Evolutionary conservation across 2,113 vertebrate species (phyloP).

Genomic region (Pogona vitticeps): DNA sequence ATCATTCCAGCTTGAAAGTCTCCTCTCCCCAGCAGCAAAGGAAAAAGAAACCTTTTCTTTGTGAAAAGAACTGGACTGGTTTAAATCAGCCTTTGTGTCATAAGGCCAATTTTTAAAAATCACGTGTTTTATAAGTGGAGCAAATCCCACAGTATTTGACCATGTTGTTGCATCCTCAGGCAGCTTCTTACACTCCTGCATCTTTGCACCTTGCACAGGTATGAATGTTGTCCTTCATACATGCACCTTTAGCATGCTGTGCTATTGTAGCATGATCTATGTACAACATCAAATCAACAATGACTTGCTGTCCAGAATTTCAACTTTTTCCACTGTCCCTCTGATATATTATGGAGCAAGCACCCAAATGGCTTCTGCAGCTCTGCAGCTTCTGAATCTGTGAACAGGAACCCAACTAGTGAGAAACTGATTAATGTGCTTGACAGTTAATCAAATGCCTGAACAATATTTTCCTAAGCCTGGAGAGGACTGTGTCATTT

Average conservation of each 20-base stretch:
- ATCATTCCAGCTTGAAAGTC: no score
- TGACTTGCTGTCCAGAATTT: no score
- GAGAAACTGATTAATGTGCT: conserved; percentile 22
- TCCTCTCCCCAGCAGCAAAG: no score
- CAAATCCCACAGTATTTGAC: no score
- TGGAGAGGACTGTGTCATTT: conserved; percentile 24
- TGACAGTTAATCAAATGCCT: conserved; percentile 47
- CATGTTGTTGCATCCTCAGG: neutral
- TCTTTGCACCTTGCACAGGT: neutral
- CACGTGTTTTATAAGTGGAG: no score
- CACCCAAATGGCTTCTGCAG: conserved; percentile 16
- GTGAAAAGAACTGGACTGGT: no score
- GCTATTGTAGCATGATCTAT: neutral
- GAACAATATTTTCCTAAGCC: conserved; percentile 40
- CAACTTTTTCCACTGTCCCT: neutral
- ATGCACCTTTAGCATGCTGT: neutral
- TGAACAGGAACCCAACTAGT: conserved; percentile 28
- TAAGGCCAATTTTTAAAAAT: no score
- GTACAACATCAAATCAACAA: neutral
- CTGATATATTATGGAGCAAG: neutral
- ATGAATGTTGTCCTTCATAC: neutral
- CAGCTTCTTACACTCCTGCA: neutral
- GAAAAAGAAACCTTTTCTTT: no score
- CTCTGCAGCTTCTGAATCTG: neutral
- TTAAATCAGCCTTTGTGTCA: no score